Evolutionary conservation across 2,888 invertebrate genomes (phyloP).

Genomic region (Apamea monoglypha): DNA sequence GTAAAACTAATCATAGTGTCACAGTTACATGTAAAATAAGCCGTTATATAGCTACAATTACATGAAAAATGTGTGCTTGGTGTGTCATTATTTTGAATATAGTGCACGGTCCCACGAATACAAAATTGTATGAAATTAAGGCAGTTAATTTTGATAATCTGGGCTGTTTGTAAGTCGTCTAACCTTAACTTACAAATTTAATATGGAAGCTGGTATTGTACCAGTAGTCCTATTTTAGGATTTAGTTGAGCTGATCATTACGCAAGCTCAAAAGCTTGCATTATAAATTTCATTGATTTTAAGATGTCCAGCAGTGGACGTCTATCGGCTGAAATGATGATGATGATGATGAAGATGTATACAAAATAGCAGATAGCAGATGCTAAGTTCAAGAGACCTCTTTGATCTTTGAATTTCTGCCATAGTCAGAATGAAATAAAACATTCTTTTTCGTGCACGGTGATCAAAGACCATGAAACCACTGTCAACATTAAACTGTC

Average conservation of each 20-base stretch:
- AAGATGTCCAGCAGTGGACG: no score
- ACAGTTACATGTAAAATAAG: conserved; percentile 18
- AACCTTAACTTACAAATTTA: neutral
- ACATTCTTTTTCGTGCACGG: conserved; percentile 20
- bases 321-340: no score
- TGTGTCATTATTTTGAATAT: conserved; percentile 40
- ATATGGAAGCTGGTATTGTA: neutral
- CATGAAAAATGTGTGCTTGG: conserved; percentile 13
- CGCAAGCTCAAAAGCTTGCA: neutral
- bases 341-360: no score
- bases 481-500: conserved; percentile 21
- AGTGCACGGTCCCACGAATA: conserved; percentile 4
- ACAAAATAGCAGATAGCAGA: neutral
- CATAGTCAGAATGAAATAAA: conserved; percentile 15
- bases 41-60: conserved; percentile 36
- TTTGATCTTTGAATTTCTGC: neutral
- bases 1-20: conserved; percentile 27
- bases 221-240: neutral
- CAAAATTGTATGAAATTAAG: conserved; percentile 9
- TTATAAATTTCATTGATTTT: neutral
- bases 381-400: neutral
- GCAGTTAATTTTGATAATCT: neutral
- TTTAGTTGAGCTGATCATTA: neutral
- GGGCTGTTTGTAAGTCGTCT: no score
- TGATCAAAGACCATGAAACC: conserved; percentile 1